A percentile compares a stretch with the other conserved stretches of the same genome.
Evolutionary conservation across 2,113 vertebrate species (phyloP).

Genomic region (Oxyura jamaicensis): DNA sequence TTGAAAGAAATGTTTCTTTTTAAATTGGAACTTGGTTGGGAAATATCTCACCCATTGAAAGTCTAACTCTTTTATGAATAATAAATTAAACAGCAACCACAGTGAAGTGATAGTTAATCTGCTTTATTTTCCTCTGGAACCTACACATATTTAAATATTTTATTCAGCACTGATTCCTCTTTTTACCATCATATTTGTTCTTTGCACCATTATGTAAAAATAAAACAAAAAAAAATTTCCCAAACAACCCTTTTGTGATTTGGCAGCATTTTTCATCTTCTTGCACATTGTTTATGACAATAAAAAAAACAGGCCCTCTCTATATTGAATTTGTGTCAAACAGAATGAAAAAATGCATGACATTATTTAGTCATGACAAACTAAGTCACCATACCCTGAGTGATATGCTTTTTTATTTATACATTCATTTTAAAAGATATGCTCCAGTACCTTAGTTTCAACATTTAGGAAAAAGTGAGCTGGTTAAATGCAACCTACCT

Average conservation of each 20-base stretch:
- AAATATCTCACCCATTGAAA: neutral
- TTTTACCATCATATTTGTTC: neutral
- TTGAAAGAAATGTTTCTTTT: conserved; percentile 5
- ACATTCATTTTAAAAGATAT: neutral
- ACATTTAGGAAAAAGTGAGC: neutral
- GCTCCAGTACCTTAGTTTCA: neutral
- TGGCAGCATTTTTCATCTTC: neutral
- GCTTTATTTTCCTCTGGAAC: conserved; percentile 4
- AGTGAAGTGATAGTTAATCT: conserved; percentile 11
- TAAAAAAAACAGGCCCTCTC: neutral
- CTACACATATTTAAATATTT: neutral
- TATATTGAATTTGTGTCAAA: neutral
- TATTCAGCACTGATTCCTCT: neutral
- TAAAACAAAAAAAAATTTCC: neutral
- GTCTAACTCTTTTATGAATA: conserved; percentile 22
- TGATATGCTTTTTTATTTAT: neutral
- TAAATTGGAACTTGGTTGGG: conserved; percentile 1
- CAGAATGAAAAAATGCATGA: neutral
- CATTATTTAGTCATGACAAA: neutral
- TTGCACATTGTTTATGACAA: neutral
- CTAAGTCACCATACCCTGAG: neutral
- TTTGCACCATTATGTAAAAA: neutral
- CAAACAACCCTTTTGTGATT: neutral
- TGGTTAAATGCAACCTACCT: neutral
- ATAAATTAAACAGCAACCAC: neutral